Base-by-base conservation (phyloP, 2,888 invertebrate species). In the Ornithoptera priamus region DNA sequence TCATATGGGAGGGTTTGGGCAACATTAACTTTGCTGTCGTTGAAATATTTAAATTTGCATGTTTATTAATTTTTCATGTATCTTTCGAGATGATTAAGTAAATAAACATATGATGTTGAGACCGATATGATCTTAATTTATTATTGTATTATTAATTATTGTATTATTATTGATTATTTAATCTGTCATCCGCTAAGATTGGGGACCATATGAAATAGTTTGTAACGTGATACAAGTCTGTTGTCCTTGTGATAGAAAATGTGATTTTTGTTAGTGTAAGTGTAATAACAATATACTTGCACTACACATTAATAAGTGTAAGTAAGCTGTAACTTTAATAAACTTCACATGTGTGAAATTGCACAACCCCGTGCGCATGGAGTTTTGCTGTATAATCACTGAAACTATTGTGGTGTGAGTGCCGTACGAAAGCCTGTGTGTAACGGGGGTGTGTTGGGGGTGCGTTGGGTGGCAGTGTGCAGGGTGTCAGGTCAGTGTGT, bases 401-500 rank as follows among this genome's bases (percentile, higher is more conserved):
- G 70, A 39, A 68, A 42, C 20, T 53, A 50, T 71, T 6, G 15
- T n/a, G 57, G 65, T 75, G 77, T 78, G 77, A 75, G 75, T 70
- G 75, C 61, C 58, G 64, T 59, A 59, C 7, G n/a, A 75, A 74
- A 71, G 76, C 73, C 71, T 76, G 69, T 69, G 74, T 50, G 75
- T 72, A 63, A 68, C 50, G 65, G 77, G 77, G 79, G 82, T 80
- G 79, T 80, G 82, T 78, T 79, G 81, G 80, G 81, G 74, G 77
- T 73, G 76, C 72, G 74, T 72, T 66, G 78, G 73, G 77, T 73
- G 75, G 72, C 71, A 71, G 75, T 76, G 74, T 75, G 72, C 70
- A 71, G 79, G 80, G 79, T 79, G 82, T 76, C 80, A 81, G 89
- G 90, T 89, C 90, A 89, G 79, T 85, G 83, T 90, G 90, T 89